A percentile compares a stretch with the other conserved stretches of the same genome.
phyloP scores from a whole-genome alignment of 2,797 vertebrate genomes.

The Clarias platycephalus region DNA sequence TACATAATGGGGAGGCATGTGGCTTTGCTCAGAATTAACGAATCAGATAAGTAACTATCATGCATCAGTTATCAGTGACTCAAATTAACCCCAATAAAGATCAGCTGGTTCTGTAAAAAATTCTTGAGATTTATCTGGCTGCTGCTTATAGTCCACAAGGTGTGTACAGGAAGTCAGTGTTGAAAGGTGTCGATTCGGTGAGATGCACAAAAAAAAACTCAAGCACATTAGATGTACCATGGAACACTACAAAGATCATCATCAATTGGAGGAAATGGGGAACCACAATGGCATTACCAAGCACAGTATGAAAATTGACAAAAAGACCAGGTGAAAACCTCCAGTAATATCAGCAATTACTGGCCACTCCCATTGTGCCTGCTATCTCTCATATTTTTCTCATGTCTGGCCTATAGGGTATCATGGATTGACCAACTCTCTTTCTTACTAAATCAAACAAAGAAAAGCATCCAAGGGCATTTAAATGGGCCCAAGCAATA shows the following conservation, averaged over 20 bases:
- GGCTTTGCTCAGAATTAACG: neutral
- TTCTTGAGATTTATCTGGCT: neutral
- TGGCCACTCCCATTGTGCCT: neutral
- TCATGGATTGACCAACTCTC: neutral
- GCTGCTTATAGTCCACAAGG: neutral
- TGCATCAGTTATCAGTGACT: neutral
- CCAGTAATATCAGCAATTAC: neutral
- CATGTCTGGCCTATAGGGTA: neutral
- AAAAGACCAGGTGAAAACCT: neutral
- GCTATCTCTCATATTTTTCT: neutral
- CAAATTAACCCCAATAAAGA: neutral
- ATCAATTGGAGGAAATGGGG: neutral
- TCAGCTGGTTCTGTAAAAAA: neutral
- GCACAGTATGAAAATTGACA: neutral
- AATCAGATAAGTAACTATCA: neutral
- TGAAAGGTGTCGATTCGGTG: neutral
- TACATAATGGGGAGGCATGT: neutral
- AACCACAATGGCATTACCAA: neutral
- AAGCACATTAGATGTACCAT: neutral
- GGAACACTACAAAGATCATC: neutral
- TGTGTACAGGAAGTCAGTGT: neutral
- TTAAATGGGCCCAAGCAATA: neutral
- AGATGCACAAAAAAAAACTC: neutral
- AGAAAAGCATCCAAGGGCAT: neutral
- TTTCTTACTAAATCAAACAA: neutral